Evolutionary conservation across 2,113 vertebrate species (phyloP).

Genomic region (Galbula dea): DNA sequence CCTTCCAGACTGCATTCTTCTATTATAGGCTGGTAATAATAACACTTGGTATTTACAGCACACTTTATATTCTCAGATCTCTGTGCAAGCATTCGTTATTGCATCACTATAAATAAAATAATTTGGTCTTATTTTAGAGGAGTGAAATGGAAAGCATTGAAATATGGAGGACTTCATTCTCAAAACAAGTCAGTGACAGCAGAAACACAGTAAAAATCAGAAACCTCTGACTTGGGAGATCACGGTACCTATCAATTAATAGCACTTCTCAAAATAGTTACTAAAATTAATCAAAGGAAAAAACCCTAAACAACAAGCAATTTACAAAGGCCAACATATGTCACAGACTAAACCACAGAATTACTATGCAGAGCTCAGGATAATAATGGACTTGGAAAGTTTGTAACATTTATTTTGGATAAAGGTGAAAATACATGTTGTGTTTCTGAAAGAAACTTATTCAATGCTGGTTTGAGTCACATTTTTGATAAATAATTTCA

Average conservation of each 20-base stretch:
- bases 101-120: slow-evolving; percentile 18
- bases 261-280: neutral
- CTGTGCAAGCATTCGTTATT: slow-evolving; percentile 36
- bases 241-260: neutral
- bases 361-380: neutral
- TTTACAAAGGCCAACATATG: neutral
- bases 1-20: slow-evolving; percentile 13
- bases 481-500: neutral
- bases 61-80: slow-evolving; percentile 29
- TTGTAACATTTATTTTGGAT: neutral
- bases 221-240: neutral
- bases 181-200: neutral
- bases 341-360: neutral
- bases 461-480: neutral
- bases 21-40: slow-evolving; percentile 14
- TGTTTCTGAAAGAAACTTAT: neutral
- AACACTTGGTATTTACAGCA: slow-evolving; percentile 43
- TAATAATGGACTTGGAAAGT: neutral
- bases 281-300: slow-evolving; percentile 6
- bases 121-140: slow-evolving; percentile 11
- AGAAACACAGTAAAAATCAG: neutral
- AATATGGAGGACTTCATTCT: neutral
- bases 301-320: neutral
- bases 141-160: neutral
- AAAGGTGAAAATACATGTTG: neutral